phyloP scores from a whole-genome alignment of 2,888 invertebrate genomes.

The Portevinia maculata region DNA sequence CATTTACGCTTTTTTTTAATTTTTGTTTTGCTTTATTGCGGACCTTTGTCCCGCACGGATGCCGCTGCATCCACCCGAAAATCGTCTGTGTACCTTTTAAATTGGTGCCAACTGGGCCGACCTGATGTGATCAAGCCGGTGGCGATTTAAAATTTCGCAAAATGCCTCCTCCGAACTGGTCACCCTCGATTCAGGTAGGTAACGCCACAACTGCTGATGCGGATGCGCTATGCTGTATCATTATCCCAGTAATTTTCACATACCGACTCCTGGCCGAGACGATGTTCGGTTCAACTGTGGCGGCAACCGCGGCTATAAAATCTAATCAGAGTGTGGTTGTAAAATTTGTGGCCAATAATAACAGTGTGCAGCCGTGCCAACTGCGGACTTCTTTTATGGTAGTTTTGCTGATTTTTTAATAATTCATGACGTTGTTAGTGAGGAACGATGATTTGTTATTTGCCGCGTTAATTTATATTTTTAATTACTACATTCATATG shows the following conservation, averaged over 20 bases:
- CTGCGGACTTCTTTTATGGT: constrained; percentile 40
- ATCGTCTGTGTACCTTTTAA: constrained; percentile 73
- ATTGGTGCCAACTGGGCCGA: constrained; percentile 73
- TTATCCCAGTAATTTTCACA: constrained; percentile 66
- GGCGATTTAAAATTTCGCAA: constrained; percentile 70
- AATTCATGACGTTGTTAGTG: constrained; percentile 56
- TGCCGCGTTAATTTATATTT: constrained; percentile 35
- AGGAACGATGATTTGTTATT: constrained; percentile 17
- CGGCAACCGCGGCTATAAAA: constrained; percentile 62
- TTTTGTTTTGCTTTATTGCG: constrained; percentile 39
- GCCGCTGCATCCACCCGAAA: constrained; percentile 60
- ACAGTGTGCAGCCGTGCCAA: constrained; percentile 69
- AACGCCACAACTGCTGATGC: constrained; percentile 45
- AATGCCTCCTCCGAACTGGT: constrained; percentile 63
- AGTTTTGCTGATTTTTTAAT: constrained; percentile 62
- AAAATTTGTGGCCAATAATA: constrained; percentile 73
- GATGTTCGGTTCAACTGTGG: constrained; percentile 28
- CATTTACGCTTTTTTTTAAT: constrained; percentile 44
- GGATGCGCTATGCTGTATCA: constrained; percentile 53
- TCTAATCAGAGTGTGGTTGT: constrained; percentile 73
- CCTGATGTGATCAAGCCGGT: constrained; percentile 70
- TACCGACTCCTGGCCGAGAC: constrained; percentile 44
- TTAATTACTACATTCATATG: constrained; percentile 34
- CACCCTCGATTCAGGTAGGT: constrained; percentile 67
- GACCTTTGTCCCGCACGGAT: constrained; percentile 50